A percentile compares a stretch with the other conserved stretches of the same genome.
These are phyloP conservation scores for Cyclina sinensis DNA, from an alignment of 1,140 invertebrate genomes.

Conservation along the genomic window DNA sequence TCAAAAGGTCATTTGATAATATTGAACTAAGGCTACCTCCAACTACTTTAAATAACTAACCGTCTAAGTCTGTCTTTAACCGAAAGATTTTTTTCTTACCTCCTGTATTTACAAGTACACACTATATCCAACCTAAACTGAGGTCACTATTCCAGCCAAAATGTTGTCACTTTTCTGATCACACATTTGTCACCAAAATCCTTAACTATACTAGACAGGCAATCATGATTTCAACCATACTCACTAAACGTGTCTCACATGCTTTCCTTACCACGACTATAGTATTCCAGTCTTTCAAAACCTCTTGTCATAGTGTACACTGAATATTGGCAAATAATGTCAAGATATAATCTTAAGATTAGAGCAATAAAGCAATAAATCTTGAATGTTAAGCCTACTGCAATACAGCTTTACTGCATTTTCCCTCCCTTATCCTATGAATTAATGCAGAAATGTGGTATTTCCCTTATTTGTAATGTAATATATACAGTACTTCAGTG, in stretches of 20 bases:
- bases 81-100: too few species aligned
- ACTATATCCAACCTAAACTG: too few species aligned
- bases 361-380: slow-evolving; percentile 11
- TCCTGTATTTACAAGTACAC: too few species aligned
- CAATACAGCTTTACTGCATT: neutral
- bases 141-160: too few species aligned
- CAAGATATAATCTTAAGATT: neutral
- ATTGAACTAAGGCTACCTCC: too few species aligned
- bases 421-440: neutral
- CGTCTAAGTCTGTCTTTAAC: too few species aligned
- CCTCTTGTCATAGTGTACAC: neutral
- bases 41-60: too few species aligned
- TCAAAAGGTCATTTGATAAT: too few species aligned
- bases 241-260: slow-evolving; percentile 14
- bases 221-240: too few species aligned
- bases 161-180: too few species aligned
- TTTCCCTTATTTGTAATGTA: neutral
- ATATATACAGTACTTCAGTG: neutral
- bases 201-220: too few species aligned
- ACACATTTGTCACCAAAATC: too few species aligned
- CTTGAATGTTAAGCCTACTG: neutral
- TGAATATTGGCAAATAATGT: slow-evolving; percentile 34
- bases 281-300: neutral
- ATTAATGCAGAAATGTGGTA: neutral
- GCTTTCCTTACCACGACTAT: neutral